phyloP scores from a whole-genome alignment of 2,113 vertebrate species.

The Silurus meridionalis region DNA sequence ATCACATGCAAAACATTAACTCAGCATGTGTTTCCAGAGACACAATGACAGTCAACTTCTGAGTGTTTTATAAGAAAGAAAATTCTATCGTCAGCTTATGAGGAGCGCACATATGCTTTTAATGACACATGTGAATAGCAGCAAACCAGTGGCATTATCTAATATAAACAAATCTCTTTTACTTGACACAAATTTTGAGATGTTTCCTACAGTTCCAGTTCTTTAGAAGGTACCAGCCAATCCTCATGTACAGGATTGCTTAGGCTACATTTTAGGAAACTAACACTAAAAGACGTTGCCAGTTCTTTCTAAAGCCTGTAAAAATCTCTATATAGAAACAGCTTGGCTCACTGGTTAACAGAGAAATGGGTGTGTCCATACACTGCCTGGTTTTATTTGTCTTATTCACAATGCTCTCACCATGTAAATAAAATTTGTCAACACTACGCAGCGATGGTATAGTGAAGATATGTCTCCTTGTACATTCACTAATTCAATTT shows the following conservation, averaged over 20 bases:
- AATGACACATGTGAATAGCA: slow-evolving; percentile 19
- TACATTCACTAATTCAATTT: slow-evolving; percentile 19
- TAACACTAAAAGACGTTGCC: neutral
- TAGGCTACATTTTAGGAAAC: neutral
- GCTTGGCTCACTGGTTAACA: slow-evolving; percentile 1
- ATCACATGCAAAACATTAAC: slow-evolving; percentile 13
- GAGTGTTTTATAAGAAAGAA: slow-evolving; percentile 16
- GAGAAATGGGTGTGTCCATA: neutral
- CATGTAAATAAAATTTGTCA: slow-evolving; percentile 1
- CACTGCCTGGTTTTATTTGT: slow-evolving; percentile 25
- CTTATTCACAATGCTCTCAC: neutral
- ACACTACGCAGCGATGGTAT: slow-evolving; percentile 1
- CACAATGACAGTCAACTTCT: neutral
- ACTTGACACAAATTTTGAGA: too few relatives aligned
- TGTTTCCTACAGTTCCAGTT: too few relatives aligned
- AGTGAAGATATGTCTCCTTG: neutral
- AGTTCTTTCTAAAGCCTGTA: slow-evolving; percentile 13
- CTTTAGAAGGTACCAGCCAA: neutral
- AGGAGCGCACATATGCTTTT: neutral
- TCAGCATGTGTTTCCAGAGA: neutral
- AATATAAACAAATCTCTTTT: neutral
- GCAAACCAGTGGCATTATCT: slow-evolving; percentile 3
- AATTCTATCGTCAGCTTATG: slow-evolving; percentile 1
- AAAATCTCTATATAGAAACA: neutral
- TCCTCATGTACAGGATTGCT: neutral